Conservation (phyloP, 64 coral and sea anemone genomes). For the Acropora yongei region DNA sequence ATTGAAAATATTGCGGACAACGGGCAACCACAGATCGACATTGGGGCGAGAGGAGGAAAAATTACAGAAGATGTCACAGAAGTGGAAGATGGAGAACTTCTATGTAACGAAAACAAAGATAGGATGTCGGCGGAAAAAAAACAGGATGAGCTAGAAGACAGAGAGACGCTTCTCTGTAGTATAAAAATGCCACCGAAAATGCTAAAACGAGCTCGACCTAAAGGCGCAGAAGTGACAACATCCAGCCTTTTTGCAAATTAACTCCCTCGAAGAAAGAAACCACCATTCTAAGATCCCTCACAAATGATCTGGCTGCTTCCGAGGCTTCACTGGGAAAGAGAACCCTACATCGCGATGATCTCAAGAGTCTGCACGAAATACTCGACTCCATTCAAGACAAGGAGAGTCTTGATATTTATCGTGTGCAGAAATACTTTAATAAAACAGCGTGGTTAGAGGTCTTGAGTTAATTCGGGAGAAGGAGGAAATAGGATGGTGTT, state of each 20-base stretch:
- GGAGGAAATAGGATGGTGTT: conserved; percentile 31
- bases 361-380: conserved; percentile 9
- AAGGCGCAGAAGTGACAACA: conserved; percentile 25
- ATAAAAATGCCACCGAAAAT: conserved; percentile 63
- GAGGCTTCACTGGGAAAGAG: conserved; percentile 28
- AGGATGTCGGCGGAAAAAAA: background rate
- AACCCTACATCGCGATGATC: background rate
- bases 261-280: conserved; percentile 34
- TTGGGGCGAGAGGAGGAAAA: background rate
- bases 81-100: background rate
- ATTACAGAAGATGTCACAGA: background rate
- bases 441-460: conserved; percentile 28
- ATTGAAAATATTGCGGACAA: background rate
- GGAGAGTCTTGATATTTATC: conserved; percentile 37
- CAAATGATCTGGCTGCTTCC: background rate
- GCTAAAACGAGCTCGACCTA: conserved; percentile 18
- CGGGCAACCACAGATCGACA: background rate
- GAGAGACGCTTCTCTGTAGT: background rate
- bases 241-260: conserved; percentile 24
- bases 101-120: background rate
- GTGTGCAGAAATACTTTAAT: conserved; percentile 30
- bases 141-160: conserved; percentile 4
- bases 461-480: conserved; percentile 31
- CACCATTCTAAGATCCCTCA: conserved; percentile 11
- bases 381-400: conserved; percentile 22